Evolutionary conservation across 2,113 vertebrate genomes (phyloP), one percentile per base, ranked within the genome.

Genomic region (Hylia prasina): DNA sequence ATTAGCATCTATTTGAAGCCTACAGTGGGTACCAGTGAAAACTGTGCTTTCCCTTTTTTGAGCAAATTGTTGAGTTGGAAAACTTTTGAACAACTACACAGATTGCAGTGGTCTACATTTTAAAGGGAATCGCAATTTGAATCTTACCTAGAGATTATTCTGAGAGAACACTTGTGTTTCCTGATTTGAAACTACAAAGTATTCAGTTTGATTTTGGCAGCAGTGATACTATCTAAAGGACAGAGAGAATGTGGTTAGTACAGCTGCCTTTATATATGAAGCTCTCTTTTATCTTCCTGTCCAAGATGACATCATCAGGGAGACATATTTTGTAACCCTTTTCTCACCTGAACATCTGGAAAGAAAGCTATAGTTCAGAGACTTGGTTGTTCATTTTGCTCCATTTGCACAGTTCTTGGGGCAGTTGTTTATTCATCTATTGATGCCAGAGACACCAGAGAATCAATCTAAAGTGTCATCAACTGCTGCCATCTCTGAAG

Each of bases 1-100:
- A 7, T 27, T 42, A 86, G 33, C 33, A 66, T 92, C 71, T 94
- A 69, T 97, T 97, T 96, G 53, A 77, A 94, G 82, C 2, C 10
- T 44, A 37, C 42, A 56, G 57, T 53, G 64, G 15, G 70, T 76
- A 89, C 39, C 89, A 13, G 0, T 94, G 89, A 80, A 91, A 92
- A 76, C 35, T 37, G 12, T 47, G 73, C 75, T 72, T 89, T 81
- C 18, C 44, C 37, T 64, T 15, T 93, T 94, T 64, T 21, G 16
- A 92, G 47, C 66, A 86, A 94, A 82, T 78, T 61, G 77, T 48
- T 65, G 96, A 77, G 25, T 18, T 82, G 78, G 56, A 63, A 68
- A 94, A 90, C 63, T 77, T n/a, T 65, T 44, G 70, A 37, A 40
- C 15, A 65, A 23, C 40, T 78, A 40, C 22, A 48, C 15, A 44